phyloP scores from a whole-genome alignment of 2,888 invertebrate genomes.

The Agriotes lineatus region DNA sequence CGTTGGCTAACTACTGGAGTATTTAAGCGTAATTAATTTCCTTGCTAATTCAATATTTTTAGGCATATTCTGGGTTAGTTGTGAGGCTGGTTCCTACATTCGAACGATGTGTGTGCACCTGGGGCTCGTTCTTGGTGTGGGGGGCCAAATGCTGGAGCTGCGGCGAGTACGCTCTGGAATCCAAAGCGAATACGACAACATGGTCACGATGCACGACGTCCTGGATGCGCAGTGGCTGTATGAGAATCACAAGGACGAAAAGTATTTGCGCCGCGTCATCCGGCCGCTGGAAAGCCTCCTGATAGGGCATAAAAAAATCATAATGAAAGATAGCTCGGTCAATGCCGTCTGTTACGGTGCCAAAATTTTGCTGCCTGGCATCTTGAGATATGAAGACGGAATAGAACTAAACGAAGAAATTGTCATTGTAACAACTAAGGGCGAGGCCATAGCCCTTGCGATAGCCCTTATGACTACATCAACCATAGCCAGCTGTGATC shows the following conservation, averaged over 20 bases:
- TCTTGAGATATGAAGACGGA: slow-evolving; percentile 95
- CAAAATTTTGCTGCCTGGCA: slow-evolving; percentile 96
- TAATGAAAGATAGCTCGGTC: slow-evolving; percentile 97
- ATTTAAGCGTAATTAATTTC: too few relatives aligned
- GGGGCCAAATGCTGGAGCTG: slow-evolving; percentile 98
- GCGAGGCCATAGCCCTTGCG: slow-evolving; percentile 91
- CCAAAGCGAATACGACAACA: slow-evolving; percentile 82
- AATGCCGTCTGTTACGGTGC: slow-evolving; percentile 99
- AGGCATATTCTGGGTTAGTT: slow-evolving; percentile 97
- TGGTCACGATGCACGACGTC: slow-evolving; percentile 98
- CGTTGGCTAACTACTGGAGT: too few relatives aligned
- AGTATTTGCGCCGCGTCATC: slow-evolving; percentile 90
- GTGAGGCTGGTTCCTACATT: slow-evolving; percentile 99
- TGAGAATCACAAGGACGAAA: slow-evolving; percentile 96
- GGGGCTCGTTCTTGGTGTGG: slow-evolving; percentile 94
- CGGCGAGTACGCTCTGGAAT: slow-evolving; percentile 93
- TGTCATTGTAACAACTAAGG: slow-evolving; percentile 97
- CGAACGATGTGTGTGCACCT: slow-evolving; percentile 99
- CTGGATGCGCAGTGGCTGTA: slow-evolving; percentile 97
- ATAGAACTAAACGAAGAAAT: slow-evolving; percentile 98
- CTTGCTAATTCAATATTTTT: neutral
- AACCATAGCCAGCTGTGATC: slow-evolving; percentile 97
- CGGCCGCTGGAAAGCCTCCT: slow-evolving; percentile 94
- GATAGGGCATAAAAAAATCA: slow-evolving; percentile 91
- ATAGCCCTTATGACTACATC: slow-evolving; percentile 98